A percentile compares a stretch with the other conserved stretches of the same genome.
phyloP scores from a whole-genome alignment of 2,888 invertebrate species.

The Coleophora flavipennella region DNA sequence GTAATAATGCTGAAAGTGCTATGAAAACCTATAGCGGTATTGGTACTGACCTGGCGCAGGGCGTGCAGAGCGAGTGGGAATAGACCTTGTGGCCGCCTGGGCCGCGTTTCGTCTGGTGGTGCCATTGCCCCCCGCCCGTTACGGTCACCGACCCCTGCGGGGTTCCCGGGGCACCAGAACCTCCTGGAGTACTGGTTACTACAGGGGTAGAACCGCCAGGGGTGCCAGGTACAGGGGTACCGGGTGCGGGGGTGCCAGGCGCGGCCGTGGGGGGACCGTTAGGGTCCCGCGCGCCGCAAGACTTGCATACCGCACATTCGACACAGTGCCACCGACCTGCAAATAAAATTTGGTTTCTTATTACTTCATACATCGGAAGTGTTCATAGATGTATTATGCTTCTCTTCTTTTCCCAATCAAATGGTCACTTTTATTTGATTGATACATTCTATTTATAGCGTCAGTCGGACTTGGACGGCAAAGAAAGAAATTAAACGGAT shows the following conservation, averaged over 20 bases:
- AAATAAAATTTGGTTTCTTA: too few relatives aligned
- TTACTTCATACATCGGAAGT: too few relatives aligned
- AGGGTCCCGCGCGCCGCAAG: slow-evolving; percentile 72
- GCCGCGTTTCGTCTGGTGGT: slow-evolving; percentile 63
- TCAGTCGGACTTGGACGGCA: too few relatives aligned
- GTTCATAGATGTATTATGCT: too few relatives aligned
- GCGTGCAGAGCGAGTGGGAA: slow-evolving; percentile 77
- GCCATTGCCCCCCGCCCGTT: slow-evolving; percentile 40
- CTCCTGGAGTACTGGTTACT: not conserved
- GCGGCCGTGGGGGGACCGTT: slow-evolving; percentile 32
- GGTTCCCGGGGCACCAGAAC: not conserved
- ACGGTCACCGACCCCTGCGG: slow-evolving; percentile 11
- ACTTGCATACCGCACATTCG: slow-evolving; percentile 80
- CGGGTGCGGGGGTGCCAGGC: slow-evolving; percentile 9
- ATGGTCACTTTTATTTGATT: too few relatives aligned
- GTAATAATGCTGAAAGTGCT: too few relatives aligned
- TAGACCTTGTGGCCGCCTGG: slow-evolving; percentile 65
- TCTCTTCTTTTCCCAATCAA: too few relatives aligned
- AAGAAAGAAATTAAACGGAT: too few relatives aligned
- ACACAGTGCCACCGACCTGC: slow-evolving; percentile 89
- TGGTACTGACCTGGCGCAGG: slow-evolving; percentile 75
- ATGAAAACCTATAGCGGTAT: not conserved
- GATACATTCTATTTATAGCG: too few relatives aligned
- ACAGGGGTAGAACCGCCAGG: not conserved
- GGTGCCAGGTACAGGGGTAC: slow-evolving; percentile 50